A percentile compares a stretch with the other conserved stretches of the same genome.
phyloP scores from a whole-genome alignment of 1,140 invertebrate species.

The Acarapis woodi region DNA sequence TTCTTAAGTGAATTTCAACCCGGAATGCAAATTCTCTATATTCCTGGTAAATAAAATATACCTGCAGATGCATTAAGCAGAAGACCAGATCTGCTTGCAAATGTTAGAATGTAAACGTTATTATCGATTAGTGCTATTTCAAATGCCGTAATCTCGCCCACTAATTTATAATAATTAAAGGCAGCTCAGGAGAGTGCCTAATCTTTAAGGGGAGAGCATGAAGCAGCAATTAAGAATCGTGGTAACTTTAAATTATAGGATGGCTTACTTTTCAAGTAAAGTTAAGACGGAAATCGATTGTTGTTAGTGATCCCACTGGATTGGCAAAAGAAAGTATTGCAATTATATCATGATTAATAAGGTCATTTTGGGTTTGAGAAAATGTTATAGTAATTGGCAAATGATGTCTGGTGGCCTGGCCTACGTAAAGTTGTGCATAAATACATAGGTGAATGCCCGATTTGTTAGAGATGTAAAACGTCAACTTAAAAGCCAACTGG shows the following conservation, averaged over 20 bases:
- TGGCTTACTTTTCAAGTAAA: no score
- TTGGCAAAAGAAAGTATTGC: not conserved
- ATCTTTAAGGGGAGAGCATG: no score
- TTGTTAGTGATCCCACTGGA: not conserved
- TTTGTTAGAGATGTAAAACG: no score
- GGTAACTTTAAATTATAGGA: no score
- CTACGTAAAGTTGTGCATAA: not conserved
- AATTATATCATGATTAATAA: not conserved
- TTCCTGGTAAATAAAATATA: not conserved
- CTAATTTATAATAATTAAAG: no score
- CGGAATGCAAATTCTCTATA: conserved; percentile 1
- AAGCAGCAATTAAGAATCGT: no score
- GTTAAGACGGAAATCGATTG: no score
- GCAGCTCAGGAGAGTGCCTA: no score
- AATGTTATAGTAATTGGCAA: not conserved
- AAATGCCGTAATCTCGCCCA: no score
- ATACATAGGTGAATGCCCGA: not conserved
- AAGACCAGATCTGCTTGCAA: not conserved
- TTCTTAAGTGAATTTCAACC: not conserved
- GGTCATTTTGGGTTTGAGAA: not conserved
- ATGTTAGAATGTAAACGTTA: no score
- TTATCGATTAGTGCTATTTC: no score
- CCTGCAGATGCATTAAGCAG: not conserved
- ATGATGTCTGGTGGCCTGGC: not conserved
- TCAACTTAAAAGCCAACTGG: no score